Conservation (phyloP, 2,113 vertebrate species). For the Platycercus adscitus region DNA sequence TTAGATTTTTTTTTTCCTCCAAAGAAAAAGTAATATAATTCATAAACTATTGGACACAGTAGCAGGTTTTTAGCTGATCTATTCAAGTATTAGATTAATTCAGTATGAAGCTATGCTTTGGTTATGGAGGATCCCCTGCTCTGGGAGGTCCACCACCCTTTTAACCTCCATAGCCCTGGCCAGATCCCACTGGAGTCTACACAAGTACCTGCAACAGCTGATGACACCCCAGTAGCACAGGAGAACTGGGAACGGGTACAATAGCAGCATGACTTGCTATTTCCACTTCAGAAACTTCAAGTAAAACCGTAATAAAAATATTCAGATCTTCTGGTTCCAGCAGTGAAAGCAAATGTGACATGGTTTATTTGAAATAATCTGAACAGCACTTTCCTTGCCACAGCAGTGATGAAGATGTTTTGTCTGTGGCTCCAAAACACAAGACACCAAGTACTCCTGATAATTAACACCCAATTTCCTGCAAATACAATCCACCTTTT, state of each 20-base stretch:
- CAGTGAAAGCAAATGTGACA: neutral
- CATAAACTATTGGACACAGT: neutral
- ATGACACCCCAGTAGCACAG: neutral
- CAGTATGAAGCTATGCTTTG: neutral
- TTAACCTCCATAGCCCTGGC: neutral
- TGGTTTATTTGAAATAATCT: neutral
- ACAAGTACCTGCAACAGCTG: rapidly evolving
- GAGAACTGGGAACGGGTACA: neutral
- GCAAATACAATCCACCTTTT: neutral
- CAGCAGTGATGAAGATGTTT: neutral
- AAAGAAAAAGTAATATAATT: neutral
- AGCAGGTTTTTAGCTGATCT: neutral
- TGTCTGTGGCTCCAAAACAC: neutral
- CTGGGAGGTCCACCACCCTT: neutral
- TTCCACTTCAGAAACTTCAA: neutral
- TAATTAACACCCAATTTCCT: neutral
- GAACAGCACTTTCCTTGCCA: neutral
- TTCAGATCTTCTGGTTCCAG: neutral
- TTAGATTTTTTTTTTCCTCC: neutral
- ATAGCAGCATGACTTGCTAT: rapidly evolving
- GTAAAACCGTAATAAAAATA: neutral
- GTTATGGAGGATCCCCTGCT: neutral
- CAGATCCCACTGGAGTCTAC: neutral
- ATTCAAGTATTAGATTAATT: neutral
- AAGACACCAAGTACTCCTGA: neutral